These are phyloP conservation scores for Drosophila melanica DNA, from an alignment of 1,140 invertebrate genomes.

Conservation along the genomic window DNA sequence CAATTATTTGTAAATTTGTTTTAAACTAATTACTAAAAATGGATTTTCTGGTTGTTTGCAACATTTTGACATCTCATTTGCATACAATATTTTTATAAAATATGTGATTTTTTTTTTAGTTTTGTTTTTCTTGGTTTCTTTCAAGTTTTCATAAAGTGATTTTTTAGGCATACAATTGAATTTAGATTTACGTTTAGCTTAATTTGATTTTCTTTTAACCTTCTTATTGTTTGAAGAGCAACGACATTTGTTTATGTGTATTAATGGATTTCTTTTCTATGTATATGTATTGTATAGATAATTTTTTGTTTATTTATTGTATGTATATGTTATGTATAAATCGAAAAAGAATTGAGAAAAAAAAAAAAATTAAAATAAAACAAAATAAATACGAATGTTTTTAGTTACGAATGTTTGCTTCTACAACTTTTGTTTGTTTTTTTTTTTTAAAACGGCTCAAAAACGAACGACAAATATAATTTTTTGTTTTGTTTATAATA, in stretches of 20 bases:
- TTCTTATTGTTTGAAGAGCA: conserved; percentile 44
- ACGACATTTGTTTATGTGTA: conserved; percentile 37
- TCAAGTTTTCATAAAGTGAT: conserved; percentile 33
- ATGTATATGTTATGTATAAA: conserved; percentile 37
- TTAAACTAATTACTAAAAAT: conserved; percentile 81
- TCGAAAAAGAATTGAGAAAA: conserved; percentile 52
- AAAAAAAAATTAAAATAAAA: conserved; percentile 44
- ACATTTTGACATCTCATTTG: conserved; percentile 81
- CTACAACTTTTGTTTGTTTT: conserved; percentile 25
- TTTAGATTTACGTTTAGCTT: conserved; percentile 61
- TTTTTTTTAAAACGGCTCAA: conserved; percentile 67
- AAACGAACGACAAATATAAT: conserved; percentile 76
- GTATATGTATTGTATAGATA: conserved; percentile 49
- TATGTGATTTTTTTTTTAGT: conserved; percentile 66
- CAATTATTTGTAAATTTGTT: conserved; percentile 81
- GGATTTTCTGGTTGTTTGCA: conserved; percentile 77
- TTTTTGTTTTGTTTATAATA: conserved; percentile 52
- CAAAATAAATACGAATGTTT: conserved; percentile 79
- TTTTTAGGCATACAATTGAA: conserved; percentile 74
- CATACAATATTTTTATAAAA: conserved; percentile 82
- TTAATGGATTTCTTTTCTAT: conserved; percentile 36
- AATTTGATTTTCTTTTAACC: conserved; percentile 69
- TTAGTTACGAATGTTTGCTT: conserved; percentile 72
- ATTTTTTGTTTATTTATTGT: conserved; percentile 16
- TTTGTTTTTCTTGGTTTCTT: conserved; percentile 60